These are phyloP conservation scores for Apamea sordens DNA, from an alignment of 2,888 invertebrate genomes.

Conservation along the genomic window DNA sequence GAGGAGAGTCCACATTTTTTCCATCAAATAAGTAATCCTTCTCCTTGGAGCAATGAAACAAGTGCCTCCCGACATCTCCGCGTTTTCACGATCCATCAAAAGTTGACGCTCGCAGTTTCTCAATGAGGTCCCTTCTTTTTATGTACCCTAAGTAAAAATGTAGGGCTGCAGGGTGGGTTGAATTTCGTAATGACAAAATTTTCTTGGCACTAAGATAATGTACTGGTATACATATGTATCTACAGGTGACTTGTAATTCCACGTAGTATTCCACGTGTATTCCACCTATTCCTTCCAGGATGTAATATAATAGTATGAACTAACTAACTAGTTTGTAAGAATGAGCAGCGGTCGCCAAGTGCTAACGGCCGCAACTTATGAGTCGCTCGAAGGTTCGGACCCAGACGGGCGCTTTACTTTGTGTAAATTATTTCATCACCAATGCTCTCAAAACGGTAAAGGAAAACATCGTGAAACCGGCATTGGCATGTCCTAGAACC, in stretches of 20 bases:
- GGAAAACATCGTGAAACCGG: too few species aligned
- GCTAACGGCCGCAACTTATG: too few species aligned
- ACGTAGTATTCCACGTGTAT: background rate
- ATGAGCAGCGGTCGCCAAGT: too few species aligned
- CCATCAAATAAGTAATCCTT: background rate
- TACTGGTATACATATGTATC: background rate
- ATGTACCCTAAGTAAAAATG: slow-evolving; percentile 19
- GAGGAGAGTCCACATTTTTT: background rate
- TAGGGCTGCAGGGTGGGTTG: slow-evolving; percentile 5
- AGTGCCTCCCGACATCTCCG: slow-evolving; percentile 37
- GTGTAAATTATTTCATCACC: too few species aligned
- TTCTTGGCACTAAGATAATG: background rate
- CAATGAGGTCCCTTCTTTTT: slow-evolving; percentile 34
- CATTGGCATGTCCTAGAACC: too few species aligned
- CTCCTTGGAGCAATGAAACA: slow-evolving; percentile 22
- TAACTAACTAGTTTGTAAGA: too few species aligned
- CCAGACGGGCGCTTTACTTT: too few species aligned
- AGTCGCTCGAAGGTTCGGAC: too few species aligned
- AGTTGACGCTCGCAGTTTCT: slow-evolving; percentile 35
- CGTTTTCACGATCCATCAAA: slow-evolving; percentile 50
- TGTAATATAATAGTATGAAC: background rate
- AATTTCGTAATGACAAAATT: slow-evolving; percentile 24
- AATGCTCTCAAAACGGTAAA: too few species aligned
- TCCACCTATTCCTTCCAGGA: background rate
- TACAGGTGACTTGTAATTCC: background rate